phyloP scores from a whole-genome alignment of 2,797 vertebrate species.

The Caiman crocodilus region DNA sequence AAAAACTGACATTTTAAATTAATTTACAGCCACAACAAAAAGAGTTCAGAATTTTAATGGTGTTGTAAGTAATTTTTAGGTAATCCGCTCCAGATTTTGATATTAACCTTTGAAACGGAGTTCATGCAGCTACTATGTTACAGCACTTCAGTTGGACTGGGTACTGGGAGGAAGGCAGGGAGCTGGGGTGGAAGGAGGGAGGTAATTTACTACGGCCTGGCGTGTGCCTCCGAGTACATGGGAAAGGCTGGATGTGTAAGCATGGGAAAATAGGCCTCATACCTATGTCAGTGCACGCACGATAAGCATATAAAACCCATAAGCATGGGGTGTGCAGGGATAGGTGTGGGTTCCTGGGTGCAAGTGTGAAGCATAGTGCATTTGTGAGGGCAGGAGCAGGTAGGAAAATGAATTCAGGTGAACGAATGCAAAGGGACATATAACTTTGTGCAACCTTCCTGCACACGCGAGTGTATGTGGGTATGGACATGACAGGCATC shows the following conservation, averaged over 20 bases:
- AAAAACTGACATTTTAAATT: conserved; percentile 95
- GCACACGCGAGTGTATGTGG: neutral
- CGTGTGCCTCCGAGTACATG: neutral
- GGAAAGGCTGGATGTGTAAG: neutral
- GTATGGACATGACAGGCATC: neutral
- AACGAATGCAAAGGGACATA: too few relatives aligned
- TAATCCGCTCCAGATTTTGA: conserved; percentile 92
- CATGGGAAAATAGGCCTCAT: neutral
- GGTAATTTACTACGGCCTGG: conserved; percentile 18
- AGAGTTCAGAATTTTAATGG: conserved; percentile 92
- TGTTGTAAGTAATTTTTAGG: conserved; percentile 96
- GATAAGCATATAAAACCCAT: neutral
- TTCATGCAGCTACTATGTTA: conserved; percentile 92
- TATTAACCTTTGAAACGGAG: conserved; percentile 94
- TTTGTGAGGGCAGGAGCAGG: neutral
- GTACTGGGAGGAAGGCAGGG: conserved; percentile 30
- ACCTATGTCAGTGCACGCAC: neutral
- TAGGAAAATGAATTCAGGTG: too few relatives aligned
- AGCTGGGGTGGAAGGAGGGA: neutral
- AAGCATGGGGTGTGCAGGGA: neutral
- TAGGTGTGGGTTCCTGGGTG: neutral
- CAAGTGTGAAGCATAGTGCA: neutral
- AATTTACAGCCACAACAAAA: conserved; percentile 97
- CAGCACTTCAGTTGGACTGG: conserved; percentile 80
- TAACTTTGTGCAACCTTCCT: neutral